Evolutionary conservation across 1,140 invertebrate species (phyloP).

Genomic region (Eriosoma lanigerum): DNA sequence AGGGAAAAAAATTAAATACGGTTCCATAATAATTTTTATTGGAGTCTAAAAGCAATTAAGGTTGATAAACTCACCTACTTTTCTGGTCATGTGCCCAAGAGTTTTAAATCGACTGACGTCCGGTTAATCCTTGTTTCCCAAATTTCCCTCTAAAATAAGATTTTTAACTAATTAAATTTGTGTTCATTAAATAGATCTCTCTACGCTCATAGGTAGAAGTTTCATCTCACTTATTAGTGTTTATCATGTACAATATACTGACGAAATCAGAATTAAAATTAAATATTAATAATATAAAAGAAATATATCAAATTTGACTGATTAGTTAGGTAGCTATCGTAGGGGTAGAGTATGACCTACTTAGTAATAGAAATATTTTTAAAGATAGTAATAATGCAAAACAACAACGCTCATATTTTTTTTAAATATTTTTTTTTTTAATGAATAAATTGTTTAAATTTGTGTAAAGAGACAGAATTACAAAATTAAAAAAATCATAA

Average conservation of each 20-base stretch:
- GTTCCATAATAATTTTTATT: neutral
- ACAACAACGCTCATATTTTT: neutral
- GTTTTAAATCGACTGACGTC: conserved; percentile 14
- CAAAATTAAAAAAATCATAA: conserved; percentile 29
- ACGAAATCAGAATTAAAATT: conserved; percentile 42
- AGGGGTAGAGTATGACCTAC: conserved; percentile 35
- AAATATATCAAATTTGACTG: conserved; percentile 47
- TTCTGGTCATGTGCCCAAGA: neutral
- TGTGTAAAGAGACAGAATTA: conserved; percentile 39
- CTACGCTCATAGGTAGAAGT: conserved; percentile 34
- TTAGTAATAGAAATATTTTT: conserved; percentile 40
- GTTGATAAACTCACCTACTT: conserved; percentile 33
- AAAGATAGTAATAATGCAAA: conserved; percentile 13
- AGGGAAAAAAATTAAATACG: conserved; percentile 1
- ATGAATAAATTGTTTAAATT: conserved; percentile 42
- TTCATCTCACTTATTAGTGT: conserved; percentile 39
- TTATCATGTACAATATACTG: conserved; percentile 19
- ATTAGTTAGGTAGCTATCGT: conserved; percentile 49
- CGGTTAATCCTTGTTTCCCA: neutral
- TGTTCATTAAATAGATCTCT: conserved; percentile 49
- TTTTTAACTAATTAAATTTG: conserved; percentile 28
- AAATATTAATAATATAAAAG: conserved; percentile 26
- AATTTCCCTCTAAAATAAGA: conserved; percentile 10
- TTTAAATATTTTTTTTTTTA: conserved; percentile 7
- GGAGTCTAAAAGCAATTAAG: neutral